Percentiles rank a stretch among this genome's conserved stretches.
Evolutionary conservation across 2,797 vertebrate species (phyloP).

Genomic region (Echiichthys vipera): DNA sequence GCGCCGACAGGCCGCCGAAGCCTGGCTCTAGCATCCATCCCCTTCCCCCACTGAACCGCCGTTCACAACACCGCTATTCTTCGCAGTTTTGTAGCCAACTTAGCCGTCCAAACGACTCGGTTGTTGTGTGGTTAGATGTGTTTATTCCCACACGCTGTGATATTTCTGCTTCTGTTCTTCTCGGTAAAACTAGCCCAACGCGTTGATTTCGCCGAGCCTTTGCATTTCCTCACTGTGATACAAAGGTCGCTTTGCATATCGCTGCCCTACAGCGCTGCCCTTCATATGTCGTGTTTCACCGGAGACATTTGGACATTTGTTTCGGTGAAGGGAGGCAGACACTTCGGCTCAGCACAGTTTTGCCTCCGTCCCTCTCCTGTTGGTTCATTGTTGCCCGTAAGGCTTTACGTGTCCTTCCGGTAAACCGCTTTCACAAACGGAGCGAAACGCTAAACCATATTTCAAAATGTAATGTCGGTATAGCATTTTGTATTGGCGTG

Average conservation of each 20-base stretch:
- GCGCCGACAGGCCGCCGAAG: constrained; percentile 69
- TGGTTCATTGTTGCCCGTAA: constrained; percentile 2
- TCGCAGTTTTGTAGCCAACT: not conserved
- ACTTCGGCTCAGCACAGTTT: too few relatives aligned
- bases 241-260: constrained; percentile 52
- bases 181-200: not conserved
- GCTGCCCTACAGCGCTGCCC: not conserved
- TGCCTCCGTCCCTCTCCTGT: constrained; percentile 16
- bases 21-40: constrained; percentile 63
- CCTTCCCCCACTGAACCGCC: constrained; percentile 67
- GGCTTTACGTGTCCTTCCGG: not conserved
- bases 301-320: not conserved
- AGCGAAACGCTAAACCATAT: not conserved
- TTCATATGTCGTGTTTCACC: not conserved
- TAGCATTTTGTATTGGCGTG: not conserved
- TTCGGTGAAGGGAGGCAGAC: not conserved
- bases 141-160: rapidly evolving
- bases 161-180: not conserved
- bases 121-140: not conserved
- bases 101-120: not conserved
- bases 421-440: not conserved
- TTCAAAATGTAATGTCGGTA: not conserved
- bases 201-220: not conserved
- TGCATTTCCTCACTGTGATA: constrained; percentile 13
- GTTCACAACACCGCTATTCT: constrained; percentile 32